Evolutionary conservation across 2,113 vertebrate species (phyloP), one percentile per base, ranked within the genome.

Genomic region (Seriola aureovittata): DNA sequence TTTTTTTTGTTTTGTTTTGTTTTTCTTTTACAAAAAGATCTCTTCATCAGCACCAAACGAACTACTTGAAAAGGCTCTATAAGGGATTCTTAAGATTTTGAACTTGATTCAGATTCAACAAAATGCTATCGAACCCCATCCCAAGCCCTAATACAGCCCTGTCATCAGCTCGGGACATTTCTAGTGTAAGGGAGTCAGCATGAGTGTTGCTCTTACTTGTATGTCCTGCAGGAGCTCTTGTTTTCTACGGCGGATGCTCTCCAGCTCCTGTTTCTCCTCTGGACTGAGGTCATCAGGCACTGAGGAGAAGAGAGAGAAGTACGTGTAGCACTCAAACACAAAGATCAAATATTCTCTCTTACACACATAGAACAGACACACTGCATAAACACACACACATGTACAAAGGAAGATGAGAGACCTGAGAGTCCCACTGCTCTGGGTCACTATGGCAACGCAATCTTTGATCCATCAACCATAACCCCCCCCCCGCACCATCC

Each of bases 171-270:
- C 48, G 6, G 48, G 32, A 54, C 32, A 16, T 38, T 11, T 7
- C 9, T 21, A 21, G 48, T 11, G 67, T 52, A 3, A 54, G 9
- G 19, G 25, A 36, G 46, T 16, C 17, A 21, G 46, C 2, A 2
- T 1, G 65, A 44, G 58, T 29, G 65, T 75, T 55, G 10, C 62
- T 48, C 69, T 92, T 88, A 99, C 98, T 95, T 99, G 97, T 88
- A 99, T 99, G 95, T 99, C 98, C 4, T 97, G 97, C 89, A 99
- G 96, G 75, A 99, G 96, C 88, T 99, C 98, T 93, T 97, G 96
- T 94, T 99, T 99, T 59, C 98, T 94, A 32, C 97, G 96, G 36
- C 97, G 96, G 82, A 99, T 99, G 93, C 96, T 97, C 93, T 98
- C 97, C 93, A 99, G 93, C 82, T 99, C 98, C 92, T 97, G 96